These are phyloP conservation scores for Clarias platycephalus DNA, from an alignment of 2,797 vertebrate genomes.

Conservation along the genomic window DNA sequence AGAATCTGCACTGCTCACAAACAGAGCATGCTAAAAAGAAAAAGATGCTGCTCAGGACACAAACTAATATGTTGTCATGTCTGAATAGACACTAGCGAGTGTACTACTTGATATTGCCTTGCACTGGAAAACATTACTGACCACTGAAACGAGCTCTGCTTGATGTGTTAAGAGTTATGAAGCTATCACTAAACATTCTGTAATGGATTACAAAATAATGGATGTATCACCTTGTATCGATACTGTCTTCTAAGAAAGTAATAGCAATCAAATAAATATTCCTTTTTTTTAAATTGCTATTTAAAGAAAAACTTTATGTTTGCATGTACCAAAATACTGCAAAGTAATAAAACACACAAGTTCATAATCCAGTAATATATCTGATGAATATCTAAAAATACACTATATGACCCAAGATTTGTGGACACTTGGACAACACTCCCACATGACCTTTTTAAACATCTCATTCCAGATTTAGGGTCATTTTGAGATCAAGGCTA, in stretches of 20 bases:
- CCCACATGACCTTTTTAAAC: neutral
- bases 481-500: neutral
- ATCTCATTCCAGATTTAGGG: neutral
- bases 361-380: neutral
- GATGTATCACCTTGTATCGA: neutral
- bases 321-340: no score
- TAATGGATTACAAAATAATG: neutral
- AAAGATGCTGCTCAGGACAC: neutral
- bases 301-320: neutral
- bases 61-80: neutral
- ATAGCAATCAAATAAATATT: neutral
- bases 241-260: neutral
- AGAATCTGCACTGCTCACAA: conserved; percentile 80
- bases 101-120: neutral
- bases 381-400: neutral
- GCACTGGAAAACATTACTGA: neutral
- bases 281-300: neutral
- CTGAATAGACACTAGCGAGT: neutral
- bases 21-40: conserved; percentile 82
- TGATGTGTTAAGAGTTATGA: neutral
- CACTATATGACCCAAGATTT: neutral
- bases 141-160: neutral
- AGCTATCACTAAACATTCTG: neutral
- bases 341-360: neutral
- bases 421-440: neutral